Conservation (phyloP, 2,888 invertebrate genomes). For the Oscheius sp. region DNA sequence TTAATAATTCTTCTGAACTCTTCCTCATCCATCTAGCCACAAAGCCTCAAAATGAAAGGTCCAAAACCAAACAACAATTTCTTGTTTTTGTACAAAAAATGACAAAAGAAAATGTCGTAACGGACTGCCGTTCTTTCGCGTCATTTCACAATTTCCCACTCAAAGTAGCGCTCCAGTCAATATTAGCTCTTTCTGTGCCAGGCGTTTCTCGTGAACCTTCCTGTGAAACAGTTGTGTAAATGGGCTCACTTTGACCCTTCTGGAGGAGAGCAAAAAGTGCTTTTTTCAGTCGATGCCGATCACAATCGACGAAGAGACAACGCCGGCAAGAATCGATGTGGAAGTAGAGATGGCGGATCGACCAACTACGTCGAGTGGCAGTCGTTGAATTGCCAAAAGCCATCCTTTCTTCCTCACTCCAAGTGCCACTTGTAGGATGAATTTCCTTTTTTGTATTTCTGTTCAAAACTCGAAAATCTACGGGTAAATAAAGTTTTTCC, state of each 20-base stretch:
- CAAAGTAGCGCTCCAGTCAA: too few species aligned
- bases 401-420: not conserved
- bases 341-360: slow-evolving; percentile 28
- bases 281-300: not conserved
- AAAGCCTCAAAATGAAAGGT: too few species aligned
- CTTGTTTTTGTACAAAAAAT: too few species aligned
- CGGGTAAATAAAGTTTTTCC: slow-evolving; percentile 20
- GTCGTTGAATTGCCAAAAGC: not conserved
- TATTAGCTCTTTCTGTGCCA: too few species aligned
- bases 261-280: not conserved
- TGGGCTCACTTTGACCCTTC: not conserved
- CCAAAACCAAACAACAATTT: too few species aligned
- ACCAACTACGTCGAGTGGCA: slow-evolving; percentile 26
- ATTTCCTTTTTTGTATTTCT: slow-evolving; percentile 6
- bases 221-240: not conserved
- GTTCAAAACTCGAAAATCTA: slow-evolving; percentile 20
- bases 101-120: too few species aligned
- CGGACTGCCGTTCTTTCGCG: too few species aligned
- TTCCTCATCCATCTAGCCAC: too few species aligned
- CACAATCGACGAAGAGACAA: not conserved
- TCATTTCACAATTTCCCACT: too few species aligned
- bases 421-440: slow-evolving; percentile 10
- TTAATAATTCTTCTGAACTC: too few species aligned
- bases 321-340: slow-evolving; percentile 20
- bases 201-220: too few species aligned